Percentiles rank a stretch among this genome's conserved stretches.
Evolutionary conservation across 2,797 vertebrate species (phyloP).

Genomic region (Pachyuromys duprasi): DNA sequence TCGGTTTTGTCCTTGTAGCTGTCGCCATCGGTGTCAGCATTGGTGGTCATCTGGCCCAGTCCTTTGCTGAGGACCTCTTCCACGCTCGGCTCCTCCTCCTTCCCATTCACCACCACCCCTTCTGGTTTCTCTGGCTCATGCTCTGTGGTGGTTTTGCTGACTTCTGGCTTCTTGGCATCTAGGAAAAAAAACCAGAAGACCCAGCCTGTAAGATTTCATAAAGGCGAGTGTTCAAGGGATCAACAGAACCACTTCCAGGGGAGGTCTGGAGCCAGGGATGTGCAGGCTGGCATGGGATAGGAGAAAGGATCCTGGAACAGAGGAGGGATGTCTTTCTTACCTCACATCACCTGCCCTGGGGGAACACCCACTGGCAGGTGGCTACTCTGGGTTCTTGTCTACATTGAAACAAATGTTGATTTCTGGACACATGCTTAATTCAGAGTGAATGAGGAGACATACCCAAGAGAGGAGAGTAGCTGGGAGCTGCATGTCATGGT

Average conservation of each 20-base stretch:
- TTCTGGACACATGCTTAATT: neutral
- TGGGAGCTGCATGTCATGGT: too few species aligned
- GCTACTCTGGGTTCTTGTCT: neutral
- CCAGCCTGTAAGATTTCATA: neutral
- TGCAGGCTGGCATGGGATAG: neutral
- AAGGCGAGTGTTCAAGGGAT: neutral
- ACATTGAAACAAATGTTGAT: neutral
- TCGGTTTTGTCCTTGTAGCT: slow-evolving; percentile 88
- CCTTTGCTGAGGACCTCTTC: slow-evolving; percentile 92
- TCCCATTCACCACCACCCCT: slow-evolving; percentile 90
- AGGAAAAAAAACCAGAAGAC: slow-evolving; percentile 62
- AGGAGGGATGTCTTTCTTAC: neutral
- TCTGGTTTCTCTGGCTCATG: slow-evolving; percentile 68
- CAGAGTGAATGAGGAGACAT: neutral
- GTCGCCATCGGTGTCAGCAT: slow-evolving; percentile 85
- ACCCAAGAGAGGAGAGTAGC: neutral
- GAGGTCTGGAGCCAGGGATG: neutral
- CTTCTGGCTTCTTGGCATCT: slow-evolving; percentile 75
- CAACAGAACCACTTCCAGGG: slow-evolving; percentile 16
- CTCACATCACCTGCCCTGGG: neutral
- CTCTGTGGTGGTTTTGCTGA: slow-evolving; percentile 50
- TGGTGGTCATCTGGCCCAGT: slow-evolving; percentile 91
- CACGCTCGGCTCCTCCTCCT: slow-evolving; percentile 91
- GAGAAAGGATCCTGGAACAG: neutral
- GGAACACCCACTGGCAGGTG: neutral